Evolutionary conservation across 2,797 vertebrate genomes (phyloP).

Genomic region (Microchirus variegatus): DNA sequence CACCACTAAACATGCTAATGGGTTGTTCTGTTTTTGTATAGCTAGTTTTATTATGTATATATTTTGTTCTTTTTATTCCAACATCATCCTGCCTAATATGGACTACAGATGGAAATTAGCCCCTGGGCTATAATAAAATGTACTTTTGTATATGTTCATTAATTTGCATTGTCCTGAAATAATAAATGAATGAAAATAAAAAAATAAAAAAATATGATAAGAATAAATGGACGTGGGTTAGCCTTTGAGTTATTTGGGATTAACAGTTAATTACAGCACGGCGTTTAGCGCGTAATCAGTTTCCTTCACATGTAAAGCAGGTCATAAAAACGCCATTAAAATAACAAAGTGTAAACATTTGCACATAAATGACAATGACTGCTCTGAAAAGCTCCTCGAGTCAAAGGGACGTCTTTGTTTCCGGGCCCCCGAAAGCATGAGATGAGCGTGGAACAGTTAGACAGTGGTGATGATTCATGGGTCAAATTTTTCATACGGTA

Average conservation of each 20-base stretch:
- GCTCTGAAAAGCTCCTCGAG: background rate
- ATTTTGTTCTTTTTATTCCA: no score
- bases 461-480: constrained; percentile 61
- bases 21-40: no score
- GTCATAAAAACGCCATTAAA: background rate
- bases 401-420: constrained; percentile 52
- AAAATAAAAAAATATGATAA: no score
- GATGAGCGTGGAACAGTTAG: constrained; percentile 9
- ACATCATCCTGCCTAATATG: no score
- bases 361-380: constrained; percentile 17
- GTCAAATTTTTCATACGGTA: constrained; percentile 22
- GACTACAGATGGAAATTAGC: no score
- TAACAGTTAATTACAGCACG: background rate
- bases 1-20: no score
- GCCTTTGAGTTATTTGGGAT: background rate
- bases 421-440: constrained; percentile 12
- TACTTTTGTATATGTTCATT: no score
- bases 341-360: constrained; percentile 12
- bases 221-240: no score
- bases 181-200: no score
- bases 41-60: no score
- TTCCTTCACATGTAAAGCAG: background rate
- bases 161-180: no score
- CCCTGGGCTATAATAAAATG: no score
- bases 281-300: background rate